Percentiles rank a stretch among this genome's conserved stretches.
Conservation (phyloP, 2,797 vertebrate genomes). For the Megaceryle alcyon region DNA sequence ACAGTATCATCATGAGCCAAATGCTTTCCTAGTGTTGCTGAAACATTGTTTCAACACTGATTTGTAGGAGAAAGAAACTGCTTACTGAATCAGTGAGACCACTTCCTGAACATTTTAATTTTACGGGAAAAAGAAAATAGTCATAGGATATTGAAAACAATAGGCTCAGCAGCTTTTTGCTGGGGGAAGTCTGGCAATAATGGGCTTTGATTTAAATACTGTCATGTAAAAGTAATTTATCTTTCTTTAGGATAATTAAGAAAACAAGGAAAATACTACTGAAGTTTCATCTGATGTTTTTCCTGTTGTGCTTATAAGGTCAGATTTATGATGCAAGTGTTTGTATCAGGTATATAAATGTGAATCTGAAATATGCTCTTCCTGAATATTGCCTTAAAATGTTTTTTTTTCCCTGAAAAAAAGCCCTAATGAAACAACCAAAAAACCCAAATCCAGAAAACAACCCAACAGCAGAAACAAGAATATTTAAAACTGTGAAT, state of each 20-base stretch:
- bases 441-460: background rate
- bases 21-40: background rate
- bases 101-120: conserved; percentile 45
- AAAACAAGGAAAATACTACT: conserved; percentile 3
- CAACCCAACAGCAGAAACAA: background rate
- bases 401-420: background rate
- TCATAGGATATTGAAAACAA: conserved; percentile 56
- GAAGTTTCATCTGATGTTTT: background rate
- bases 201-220: conserved; percentile 36
- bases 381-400: background rate
- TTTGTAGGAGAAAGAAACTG: conserved; percentile 10
- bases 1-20: background rate
- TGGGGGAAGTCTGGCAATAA: conserved; percentile 23
- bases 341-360: background rate
- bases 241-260: conserved; percentile 1
- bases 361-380: background rate
- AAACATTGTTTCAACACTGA: background rate
- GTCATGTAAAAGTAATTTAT: background rate
- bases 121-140: conserved; percentile 46
- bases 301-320: background rate
- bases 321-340: background rate
- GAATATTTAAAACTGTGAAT: background rate
- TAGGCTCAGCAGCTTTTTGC: conserved; percentile 12
- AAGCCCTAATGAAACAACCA: background rate
- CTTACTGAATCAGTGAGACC: background rate